phyloP scores from a whole-genome alignment of 2,797 vertebrate genomes.

The Cyclura pinguis region DNA sequence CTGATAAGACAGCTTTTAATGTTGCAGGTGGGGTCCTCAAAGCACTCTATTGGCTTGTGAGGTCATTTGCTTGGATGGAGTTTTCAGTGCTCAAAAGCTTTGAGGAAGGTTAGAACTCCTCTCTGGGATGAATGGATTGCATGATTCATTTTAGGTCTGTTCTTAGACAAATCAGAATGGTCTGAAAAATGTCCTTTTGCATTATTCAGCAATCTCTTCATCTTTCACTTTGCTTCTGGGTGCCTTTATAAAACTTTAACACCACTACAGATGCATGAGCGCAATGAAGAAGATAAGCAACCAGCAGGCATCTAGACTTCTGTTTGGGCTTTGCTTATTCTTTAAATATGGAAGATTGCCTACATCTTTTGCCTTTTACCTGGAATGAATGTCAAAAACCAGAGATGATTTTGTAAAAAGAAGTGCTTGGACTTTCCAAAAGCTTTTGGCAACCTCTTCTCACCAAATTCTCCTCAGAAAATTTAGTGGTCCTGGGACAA shows the following conservation, averaged over 20 bases:
- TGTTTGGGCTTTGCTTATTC: constrained; percentile 44
- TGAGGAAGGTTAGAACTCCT: constrained; percentile 1
- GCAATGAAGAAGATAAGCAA: constrained; percentile 62
- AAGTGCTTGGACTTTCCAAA: not conserved
- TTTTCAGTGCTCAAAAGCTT: not conserved
- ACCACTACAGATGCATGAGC: constrained; percentile 55
- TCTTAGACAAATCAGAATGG: constrained; percentile 45
- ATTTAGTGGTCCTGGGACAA: not conserved
- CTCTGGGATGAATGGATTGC: not conserved
- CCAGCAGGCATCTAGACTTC: not conserved
- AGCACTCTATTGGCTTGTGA: not conserved
- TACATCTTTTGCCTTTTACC: constrained; percentile 51
- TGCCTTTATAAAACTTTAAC: constrained; percentile 66
- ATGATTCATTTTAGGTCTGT: constrained; percentile 46
- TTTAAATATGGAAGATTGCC: constrained; percentile 25
- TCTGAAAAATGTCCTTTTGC: constrained; percentile 71
- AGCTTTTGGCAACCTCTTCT: not conserved
- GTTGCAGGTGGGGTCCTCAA: not conserved
- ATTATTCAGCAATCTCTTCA: constrained; percentile 72
- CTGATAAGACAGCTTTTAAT: not conserved
- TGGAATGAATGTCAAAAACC: constrained; percentile 49
- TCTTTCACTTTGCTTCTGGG: constrained; percentile 68
- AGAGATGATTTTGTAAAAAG: not conserved
- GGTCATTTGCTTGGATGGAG: not conserved
- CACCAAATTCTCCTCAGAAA: too few species aligned